Evolutionary conservation across 2,797 vertebrate genomes (phyloP).

Genomic region (Coccyzus lansbergi): DNA sequence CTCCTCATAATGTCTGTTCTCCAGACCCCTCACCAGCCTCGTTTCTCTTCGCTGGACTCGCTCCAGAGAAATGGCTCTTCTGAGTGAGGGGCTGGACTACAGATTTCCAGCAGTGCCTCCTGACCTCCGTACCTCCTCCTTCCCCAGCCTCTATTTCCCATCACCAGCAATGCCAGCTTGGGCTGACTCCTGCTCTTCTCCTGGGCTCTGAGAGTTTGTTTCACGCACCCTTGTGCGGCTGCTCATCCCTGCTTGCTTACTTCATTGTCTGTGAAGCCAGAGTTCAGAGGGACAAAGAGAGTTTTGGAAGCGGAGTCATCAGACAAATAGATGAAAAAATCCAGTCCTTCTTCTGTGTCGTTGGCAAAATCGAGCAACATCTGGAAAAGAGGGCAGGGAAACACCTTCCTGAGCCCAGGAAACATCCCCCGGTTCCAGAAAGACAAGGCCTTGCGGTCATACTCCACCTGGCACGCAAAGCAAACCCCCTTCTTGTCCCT

Average conservation of each 20-base stretch:
- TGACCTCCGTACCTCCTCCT: neutral
- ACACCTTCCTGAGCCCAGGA: neutral
- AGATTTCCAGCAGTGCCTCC: neutral
- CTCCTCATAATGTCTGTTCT: no score
- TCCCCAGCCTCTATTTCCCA: neutral
- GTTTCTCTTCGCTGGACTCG: no score
- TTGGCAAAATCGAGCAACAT: conserved; percentile 85
- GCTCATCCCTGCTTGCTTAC: conserved; percentile 66
- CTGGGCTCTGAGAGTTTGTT: neutral
- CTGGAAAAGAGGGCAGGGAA: conserved; percentile 66
- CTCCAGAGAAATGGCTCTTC: no score
- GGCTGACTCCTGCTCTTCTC: neutral
- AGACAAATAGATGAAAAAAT: conserved; percentile 84
- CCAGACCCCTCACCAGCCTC: no score
- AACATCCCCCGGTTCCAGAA: neutral
- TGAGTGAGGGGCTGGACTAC: neutral
- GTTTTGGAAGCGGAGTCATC: conserved; percentile 84
- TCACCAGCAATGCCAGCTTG: neutral
- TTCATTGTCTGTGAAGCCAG: conserved; percentile 86
- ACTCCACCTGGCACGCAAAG: accelerated
- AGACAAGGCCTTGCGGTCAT: neutral
- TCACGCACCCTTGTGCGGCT: accelerated
- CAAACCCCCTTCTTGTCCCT: neutral
- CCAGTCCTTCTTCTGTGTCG: conserved; percentile 78
- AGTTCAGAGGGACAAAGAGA: conserved; percentile 90